Conservation (phyloP, 1,140 invertebrate genomes). For the Cydia pomonella region DNA sequence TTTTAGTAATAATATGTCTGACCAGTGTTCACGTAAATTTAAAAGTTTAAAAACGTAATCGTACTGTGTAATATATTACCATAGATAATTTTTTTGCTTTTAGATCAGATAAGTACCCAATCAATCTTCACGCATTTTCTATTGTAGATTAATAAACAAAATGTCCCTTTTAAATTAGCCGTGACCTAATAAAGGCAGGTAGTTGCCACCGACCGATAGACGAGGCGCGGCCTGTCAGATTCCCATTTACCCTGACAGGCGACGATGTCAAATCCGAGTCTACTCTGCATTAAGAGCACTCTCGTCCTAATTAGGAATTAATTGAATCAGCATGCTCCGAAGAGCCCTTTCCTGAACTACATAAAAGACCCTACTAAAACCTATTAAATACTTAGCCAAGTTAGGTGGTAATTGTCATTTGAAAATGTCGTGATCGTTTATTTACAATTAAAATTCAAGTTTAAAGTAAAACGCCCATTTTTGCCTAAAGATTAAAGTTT, state of each 20-base stretch:
- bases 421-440: background rate
- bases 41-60: no score
- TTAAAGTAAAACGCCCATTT: background rate
- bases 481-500: background rate
- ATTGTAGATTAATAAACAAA: background rate
- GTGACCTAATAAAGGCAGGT: conserved; percentile 52
- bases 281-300: conserved; percentile 73
- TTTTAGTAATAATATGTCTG: no score
- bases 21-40: no score
- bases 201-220: conserved; percentile 45
- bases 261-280: conserved; percentile 66
- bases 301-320: conserved; percentile 75
- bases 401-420: conserved; percentile 29
- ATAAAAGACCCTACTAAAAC: conserved; percentile 43
- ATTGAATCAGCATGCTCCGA: conserved; percentile 66
- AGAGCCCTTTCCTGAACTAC: conserved; percentile 57
- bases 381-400: conserved; percentile 22
- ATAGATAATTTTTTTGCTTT: background rate
- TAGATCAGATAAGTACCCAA: background rate
- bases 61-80: no score
- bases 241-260: conserved; percentile 71
- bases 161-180: background rate
- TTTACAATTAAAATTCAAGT: conserved; percentile 34
- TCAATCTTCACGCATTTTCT: no score
- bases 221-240: conserved; percentile 63